Percentiles rank a stretch among this genome's conserved stretches.
Evolutionary conservation across 1,140 invertebrate species (phyloP).

Genomic region (Chrysoperla carnea): DNA sequence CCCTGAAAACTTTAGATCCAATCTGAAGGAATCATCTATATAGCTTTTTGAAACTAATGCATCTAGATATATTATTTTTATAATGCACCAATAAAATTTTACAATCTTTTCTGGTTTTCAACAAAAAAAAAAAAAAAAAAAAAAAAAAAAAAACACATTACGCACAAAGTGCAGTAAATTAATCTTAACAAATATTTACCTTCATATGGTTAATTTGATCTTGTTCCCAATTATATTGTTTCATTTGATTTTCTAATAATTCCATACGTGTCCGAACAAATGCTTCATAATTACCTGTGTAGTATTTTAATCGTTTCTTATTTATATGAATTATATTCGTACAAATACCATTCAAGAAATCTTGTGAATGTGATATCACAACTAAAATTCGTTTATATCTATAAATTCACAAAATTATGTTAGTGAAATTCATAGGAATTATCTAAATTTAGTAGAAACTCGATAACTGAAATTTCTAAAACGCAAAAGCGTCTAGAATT

Average conservation of each 20-base stretch:
- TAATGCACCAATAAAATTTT: too few relatives aligned
- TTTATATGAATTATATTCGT: constrained; percentile 97
- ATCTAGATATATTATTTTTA: too few relatives aligned
- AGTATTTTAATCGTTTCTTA: constrained; percentile 87
- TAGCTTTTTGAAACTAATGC: too few relatives aligned
- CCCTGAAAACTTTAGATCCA: too few relatives aligned
- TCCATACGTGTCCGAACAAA: constrained; percentile 88
- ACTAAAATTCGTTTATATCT: constrained; percentile 93
- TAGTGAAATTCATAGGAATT: too few relatives aligned
- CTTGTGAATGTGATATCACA: constrained; percentile 98
- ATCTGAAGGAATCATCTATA: too few relatives aligned
- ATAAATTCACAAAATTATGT: constrained; percentile 12
- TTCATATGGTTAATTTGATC: constrained; percentile 99
- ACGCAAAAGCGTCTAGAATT: too few relatives aligned
- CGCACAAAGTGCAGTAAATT: too few relatives aligned
- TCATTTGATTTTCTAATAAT: constrained; percentile 94
- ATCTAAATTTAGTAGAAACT: neutral
- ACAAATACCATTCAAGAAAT: constrained; percentile 98
- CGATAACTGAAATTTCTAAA: too few relatives aligned
- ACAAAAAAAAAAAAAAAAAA: too few relatives aligned
- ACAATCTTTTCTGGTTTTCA: too few relatives aligned
- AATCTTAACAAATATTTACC: constrained; percentile 25
- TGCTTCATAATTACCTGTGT: constrained; percentile 87
- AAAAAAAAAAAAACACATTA: too few relatives aligned
- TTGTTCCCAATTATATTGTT: constrained; percentile 99